phyloP scores from a whole-genome alignment of 2,113 vertebrate species.

The Ondatra zibethicus region DNA sequence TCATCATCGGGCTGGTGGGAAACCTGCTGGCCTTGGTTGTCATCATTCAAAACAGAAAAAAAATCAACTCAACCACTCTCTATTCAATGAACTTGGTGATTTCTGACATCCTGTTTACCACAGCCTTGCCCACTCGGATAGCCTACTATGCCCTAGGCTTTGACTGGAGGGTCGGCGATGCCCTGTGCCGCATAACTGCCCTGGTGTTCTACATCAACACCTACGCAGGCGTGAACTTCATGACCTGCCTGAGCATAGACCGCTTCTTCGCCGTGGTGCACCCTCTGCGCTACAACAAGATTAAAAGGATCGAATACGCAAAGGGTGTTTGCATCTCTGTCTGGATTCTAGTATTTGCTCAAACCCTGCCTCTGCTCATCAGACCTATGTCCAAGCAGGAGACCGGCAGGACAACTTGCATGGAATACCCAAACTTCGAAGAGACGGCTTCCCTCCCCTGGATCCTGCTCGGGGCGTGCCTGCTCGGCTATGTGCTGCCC shows the following conservation, averaged over 20 bases:
- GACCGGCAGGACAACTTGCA: slow-evolving; percentile 89
- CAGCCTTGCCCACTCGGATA: slow-evolving; percentile 92
- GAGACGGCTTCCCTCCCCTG: slow-evolving; percentile 87
- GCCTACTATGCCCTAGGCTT: slow-evolving; percentile 94
- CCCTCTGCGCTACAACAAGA: slow-evolving; percentile 90
- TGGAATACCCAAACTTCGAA: slow-evolving; percentile 98
- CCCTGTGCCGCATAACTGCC: slow-evolving; percentile 89
- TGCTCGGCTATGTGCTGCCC: slow-evolving; percentile 93
- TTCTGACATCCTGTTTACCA: slow-evolving; percentile 96
- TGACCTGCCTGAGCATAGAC: slow-evolving; percentile 97
- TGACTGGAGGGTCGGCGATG: slow-evolving; percentile 93
- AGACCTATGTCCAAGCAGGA: slow-evolving; percentile 88
- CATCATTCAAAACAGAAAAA: slow-evolving; percentile 94
- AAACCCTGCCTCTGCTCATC: slow-evolving; percentile 93
- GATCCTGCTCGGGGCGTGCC: slow-evolving; percentile 93
- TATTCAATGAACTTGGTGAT: slow-evolving; percentile 96
- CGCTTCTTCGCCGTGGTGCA: slow-evolving; percentile 96
- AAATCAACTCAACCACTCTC: slow-evolving; percentile 98
- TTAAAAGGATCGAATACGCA: slow-evolving; percentile 91
- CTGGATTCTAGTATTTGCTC: slow-evolving; percentile 94
- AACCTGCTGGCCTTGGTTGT: slow-evolving; percentile 93
- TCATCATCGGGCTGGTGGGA: slow-evolving; percentile 91
- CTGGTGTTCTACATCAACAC: slow-evolving; percentile 97
- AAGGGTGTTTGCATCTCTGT: slow-evolving; percentile 91
- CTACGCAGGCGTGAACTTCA: slow-evolving; percentile 97